Evolutionary conservation across 2,797 vertebrate species (phyloP).

Genomic region (Yasuhikotakia modesta): DNA sequence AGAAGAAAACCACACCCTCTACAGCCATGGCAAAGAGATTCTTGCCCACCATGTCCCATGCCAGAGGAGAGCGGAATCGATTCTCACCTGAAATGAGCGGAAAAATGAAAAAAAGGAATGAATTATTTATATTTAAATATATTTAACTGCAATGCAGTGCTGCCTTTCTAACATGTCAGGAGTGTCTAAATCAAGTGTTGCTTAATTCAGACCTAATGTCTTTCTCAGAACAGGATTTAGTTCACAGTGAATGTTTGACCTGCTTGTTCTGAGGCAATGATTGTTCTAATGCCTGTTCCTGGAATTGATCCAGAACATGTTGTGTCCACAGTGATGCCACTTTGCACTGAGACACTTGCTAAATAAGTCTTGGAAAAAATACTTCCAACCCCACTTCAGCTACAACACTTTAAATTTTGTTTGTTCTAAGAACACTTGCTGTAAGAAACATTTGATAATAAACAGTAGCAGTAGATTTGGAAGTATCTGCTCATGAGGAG

Average conservation of each 20-base stretch:
- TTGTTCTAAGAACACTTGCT: not conserved
- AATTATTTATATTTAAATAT: no score
- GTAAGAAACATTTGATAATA: no score
- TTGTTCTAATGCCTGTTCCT: not conserved
- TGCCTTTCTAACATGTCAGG: not conserved
- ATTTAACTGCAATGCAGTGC: not conserved
- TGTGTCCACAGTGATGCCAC: not conserved
- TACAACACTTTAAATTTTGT: not conserved
- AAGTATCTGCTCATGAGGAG: no score
- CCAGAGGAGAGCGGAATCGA: slow-evolving; percentile 91
- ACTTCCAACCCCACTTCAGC: not conserved
- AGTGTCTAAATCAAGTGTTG: not conserved
- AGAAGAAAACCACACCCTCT: slow-evolving; percentile 92
- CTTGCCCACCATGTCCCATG: slow-evolving; percentile 96
- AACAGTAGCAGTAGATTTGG: no score
- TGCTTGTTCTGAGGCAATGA: no score
- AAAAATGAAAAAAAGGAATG: not conserved
- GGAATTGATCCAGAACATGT: slow-evolving; percentile 7
- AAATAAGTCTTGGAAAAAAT: not conserved
- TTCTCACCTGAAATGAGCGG: slow-evolving; percentile 83
- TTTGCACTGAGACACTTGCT: not conserved
- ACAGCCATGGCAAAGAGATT: slow-evolving; percentile 98
- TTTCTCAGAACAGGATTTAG: slow-evolving; percentile 5
- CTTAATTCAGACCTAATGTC: not conserved
- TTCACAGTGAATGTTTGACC: not conserved